phyloP scores from a whole-genome alignment of 2,888 invertebrate genomes.

The Oxyteleia sp. region DNA sequence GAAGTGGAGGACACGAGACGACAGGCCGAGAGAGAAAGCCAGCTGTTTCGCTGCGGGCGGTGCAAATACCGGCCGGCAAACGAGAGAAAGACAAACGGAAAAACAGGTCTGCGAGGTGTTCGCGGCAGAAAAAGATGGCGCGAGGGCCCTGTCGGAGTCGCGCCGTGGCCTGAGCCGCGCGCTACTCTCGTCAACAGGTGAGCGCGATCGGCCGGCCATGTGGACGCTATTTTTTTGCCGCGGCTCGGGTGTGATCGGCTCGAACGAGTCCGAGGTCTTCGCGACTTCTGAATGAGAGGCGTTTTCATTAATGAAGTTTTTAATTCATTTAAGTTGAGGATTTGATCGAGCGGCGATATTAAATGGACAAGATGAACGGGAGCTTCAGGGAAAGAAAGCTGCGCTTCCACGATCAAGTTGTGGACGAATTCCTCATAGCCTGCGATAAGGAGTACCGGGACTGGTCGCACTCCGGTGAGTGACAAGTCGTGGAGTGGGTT shows the following conservation, averaged over 20 bases:
- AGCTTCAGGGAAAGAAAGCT: conserved; percentile 28
- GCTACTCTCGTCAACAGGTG: conserved; percentile 11
- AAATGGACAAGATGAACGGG: conserved; percentile 42
- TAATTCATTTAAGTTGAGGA: no score
- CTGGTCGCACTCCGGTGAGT: conserved; percentile 54
- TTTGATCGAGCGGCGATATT: no score
- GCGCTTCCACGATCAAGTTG: conserved; percentile 13
- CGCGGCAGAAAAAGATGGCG: conserved; percentile 43
- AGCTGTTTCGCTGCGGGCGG: conserved; percentile 23
- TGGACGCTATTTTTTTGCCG: conserved; percentile 17
- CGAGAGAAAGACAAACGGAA: conserved; percentile 43
- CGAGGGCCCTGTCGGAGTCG: conserved; percentile 25
- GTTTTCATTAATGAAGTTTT: no score
- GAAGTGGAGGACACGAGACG: conserved; percentile 21
- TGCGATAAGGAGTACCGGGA: conserved; percentile 38
- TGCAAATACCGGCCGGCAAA: conserved; percentile 48
- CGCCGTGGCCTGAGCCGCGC: conserved; percentile 11
- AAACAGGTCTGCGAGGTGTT: conserved; percentile 14
- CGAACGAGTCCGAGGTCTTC: neutral
- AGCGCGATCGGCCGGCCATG: conserved; percentile 9
- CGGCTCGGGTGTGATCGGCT: neutral
- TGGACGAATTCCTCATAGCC: conserved; percentile 31
- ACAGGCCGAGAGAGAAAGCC: conserved; percentile 45
- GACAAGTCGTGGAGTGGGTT: no score
- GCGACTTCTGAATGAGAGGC: no score